Evolutionary conservation across 2,113 vertebrate species (phyloP).

Genomic region (Morone chrysops): DNA sequence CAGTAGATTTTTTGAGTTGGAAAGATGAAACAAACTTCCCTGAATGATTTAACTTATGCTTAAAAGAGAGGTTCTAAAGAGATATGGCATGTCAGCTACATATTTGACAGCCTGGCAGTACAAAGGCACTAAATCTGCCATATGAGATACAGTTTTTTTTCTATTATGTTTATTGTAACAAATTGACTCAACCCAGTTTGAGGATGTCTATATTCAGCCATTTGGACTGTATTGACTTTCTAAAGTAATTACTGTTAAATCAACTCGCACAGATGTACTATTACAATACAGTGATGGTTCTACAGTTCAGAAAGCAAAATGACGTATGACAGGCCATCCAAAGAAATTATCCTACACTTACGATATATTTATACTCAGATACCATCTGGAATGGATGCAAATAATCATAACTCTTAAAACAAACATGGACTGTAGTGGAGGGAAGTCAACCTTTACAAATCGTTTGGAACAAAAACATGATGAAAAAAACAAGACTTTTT

Average conservation of each 20-base stretch:
- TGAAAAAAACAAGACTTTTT: neutral
- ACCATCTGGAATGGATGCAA: neutral
- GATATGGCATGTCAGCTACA: slow-evolving; percentile 32
- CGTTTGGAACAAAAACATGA: neutral
- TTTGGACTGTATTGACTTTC: slow-evolving; percentile 37
- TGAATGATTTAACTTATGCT: slow-evolving; percentile 16
- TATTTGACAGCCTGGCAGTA: slow-evolving; percentile 50
- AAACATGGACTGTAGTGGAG: neutral
- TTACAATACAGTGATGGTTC: slow-evolving; percentile 10
- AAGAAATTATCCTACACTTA: neutral
- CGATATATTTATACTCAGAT: neutral
- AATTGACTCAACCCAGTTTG: slow-evolving; percentile 49
- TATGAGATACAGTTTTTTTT: slow-evolving; percentile 37
- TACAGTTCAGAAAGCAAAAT: slow-evolving; percentile 2
- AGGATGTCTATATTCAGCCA: slow-evolving; percentile 52
- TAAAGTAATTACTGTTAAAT: slow-evolving; percentile 42
- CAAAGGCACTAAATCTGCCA: slow-evolving; percentile 49
- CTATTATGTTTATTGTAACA: slow-evolving; percentile 36
- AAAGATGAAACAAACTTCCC: slow-evolving; percentile 35
- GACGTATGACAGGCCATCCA: neutral
- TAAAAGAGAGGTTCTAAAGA: slow-evolving; percentile 41
- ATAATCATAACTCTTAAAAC: neutral
- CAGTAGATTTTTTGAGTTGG: neutral
- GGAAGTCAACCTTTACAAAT: neutral
- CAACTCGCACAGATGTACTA: slow-evolving; percentile 21